phyloP scores from a whole-genome alignment of 2,888 invertebrate genomes.

The Lasius platythorax region DNA sequence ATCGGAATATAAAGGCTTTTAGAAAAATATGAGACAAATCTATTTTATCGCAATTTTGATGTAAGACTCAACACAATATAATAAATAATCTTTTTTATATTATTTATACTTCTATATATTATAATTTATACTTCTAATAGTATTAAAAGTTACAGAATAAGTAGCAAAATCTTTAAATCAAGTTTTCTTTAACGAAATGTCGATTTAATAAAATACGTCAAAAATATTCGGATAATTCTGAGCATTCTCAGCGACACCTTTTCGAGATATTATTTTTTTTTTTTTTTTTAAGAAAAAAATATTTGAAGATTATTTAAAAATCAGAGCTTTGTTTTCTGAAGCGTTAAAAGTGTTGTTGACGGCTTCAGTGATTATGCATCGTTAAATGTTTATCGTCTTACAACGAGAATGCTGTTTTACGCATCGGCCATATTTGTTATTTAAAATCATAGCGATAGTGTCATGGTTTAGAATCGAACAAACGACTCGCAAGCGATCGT shows the following conservation, averaged over 20 bases:
- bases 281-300: not conserved
- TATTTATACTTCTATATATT: not conserved
- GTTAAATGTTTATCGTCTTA: slow-evolving; percentile 47
- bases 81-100: not conserved
- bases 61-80: not conserved
- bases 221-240: not conserved
- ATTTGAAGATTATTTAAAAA: not conserved
- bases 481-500: slow-evolving; percentile 19
- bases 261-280: not conserved
- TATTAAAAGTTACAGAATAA: slow-evolving; percentile 7
- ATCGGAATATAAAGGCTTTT: not conserved
- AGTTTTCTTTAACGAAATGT: not conserved
- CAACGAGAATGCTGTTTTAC: slow-evolving; percentile 41
- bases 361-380: slow-evolving; percentile 28
- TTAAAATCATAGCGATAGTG: slow-evolving; percentile 41
- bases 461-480: slow-evolving; percentile 35
- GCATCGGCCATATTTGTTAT: slow-evolving; percentile 38
- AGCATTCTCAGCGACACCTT: not conserved
- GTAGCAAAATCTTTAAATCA: not conserved
- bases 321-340: not conserved
- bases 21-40: not conserved
- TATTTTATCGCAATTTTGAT: not conserved
- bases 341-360: slow-evolving; percentile 20
- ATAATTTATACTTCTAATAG: too few relatives aligned
- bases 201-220: not conserved